A percentile compares a stretch with the other conserved stretches of the same genome.
Evolutionary conservation across 2,888 invertebrate species (phyloP).

Genomic region (Sesamia inferens): DNA sequence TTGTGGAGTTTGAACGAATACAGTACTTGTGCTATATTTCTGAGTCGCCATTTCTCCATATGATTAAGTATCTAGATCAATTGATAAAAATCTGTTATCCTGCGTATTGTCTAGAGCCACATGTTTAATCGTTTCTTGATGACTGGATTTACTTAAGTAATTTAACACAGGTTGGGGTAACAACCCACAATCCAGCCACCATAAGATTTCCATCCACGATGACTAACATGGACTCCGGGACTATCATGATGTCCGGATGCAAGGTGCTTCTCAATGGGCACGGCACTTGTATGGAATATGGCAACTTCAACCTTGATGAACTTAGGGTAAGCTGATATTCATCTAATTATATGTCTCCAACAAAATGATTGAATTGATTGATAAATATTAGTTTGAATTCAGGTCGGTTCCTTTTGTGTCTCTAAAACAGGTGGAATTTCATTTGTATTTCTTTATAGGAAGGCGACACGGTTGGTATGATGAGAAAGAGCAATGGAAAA

Average conservation of each 20-base stretch:
- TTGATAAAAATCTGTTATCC: not conserved
- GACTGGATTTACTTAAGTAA: not conserved
- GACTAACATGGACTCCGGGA: slow-evolving; percentile 98
- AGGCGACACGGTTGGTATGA: slow-evolving; percentile 97
- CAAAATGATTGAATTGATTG: not conserved
- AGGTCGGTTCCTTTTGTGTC: not conserved
- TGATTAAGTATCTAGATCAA: not conserved
- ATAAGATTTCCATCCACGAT: slow-evolving; percentile 98
- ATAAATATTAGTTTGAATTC: not conserved
- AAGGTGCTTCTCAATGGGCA: slow-evolving; percentile 99
- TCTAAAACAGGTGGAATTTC: not conserved
- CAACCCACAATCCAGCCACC: slow-evolving; percentile 97
- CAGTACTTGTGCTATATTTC: not conserved
- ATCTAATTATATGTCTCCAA: too few species aligned
- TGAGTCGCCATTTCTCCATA: not conserved
- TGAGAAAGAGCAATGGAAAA: slow-evolving; percentile 95
- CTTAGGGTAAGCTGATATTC: slow-evolving; percentile 90
- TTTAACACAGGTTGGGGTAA: slow-evolving; percentile 94
- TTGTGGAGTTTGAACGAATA: not conserved
- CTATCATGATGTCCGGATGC: slow-evolving; percentile 99
- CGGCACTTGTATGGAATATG: slow-evolving; percentile 97
- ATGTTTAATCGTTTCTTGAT: not conserved
- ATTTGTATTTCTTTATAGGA: slow-evolving; percentile 87
- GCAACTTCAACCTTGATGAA: slow-evolving; percentile 97
- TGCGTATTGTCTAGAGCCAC: not conserved